These are phyloP conservation scores for Dreissena rostriformis DNA, from an alignment of 1,140 invertebrate species.

Conservation along the genomic window DNA sequence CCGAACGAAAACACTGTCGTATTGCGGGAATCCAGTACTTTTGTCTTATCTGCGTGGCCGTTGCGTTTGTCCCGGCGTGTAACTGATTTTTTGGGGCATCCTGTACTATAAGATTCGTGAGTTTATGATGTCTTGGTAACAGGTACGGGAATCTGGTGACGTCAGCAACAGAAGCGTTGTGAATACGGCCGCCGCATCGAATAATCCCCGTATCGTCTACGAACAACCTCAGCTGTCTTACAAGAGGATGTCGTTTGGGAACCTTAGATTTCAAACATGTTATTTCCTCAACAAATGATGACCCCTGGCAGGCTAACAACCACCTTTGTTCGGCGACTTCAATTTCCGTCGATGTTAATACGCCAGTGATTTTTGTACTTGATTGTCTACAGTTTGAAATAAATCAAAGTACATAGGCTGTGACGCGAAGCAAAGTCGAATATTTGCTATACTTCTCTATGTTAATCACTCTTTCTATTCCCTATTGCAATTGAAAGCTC, in stretches of 20 bases:
- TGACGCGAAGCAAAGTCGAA: background rate
- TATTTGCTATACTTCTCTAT: background rate
- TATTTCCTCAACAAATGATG: slow-evolving; percentile 1
- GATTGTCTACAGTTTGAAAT: slow-evolving; percentile 3
- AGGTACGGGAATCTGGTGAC: slow-evolving; percentile 44
- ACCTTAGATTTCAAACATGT: too few relatives aligned
- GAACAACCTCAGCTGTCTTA: slow-evolving; percentile 41
- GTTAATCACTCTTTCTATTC: background rate
- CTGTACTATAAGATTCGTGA: slow-evolving; percentile 28
- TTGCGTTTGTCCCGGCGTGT: background rate
- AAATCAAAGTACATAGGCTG: background rate
- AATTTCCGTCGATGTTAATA: background rate
- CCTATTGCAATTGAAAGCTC: background rate
- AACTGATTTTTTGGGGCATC: background rate
- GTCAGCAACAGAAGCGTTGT: slow-evolving; percentile 41
- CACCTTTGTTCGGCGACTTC: background rate
- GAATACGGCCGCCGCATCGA: slow-evolving; percentile 47
- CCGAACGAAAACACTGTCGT: background rate
- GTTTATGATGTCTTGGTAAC: slow-evolving; percentile 43
- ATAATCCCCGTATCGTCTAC: slow-evolving; percentile 20
- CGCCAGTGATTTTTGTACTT: background rate
- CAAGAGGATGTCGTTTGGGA: slow-evolving; percentile 2
- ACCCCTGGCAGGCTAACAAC: background rate
- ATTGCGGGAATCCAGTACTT: background rate
- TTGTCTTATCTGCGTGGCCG: background rate